Evolutionary conservation across 2,797 vertebrate genomes (phyloP).

Genomic region (Manis pentadactyla): DNA sequence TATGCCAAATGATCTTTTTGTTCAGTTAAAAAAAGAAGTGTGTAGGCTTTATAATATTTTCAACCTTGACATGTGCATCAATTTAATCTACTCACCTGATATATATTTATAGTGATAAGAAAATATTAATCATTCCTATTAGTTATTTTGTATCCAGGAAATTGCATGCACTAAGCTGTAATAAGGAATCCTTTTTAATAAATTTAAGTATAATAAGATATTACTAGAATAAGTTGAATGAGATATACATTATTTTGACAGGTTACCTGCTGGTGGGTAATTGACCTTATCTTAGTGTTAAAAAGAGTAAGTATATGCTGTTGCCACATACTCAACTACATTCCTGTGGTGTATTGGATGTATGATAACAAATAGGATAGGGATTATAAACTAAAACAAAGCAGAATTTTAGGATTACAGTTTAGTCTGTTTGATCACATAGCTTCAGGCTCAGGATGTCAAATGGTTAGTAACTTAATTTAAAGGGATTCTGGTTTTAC

Average conservation of each 20-base stretch:
- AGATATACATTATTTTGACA: background rate
- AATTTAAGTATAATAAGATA: background rate
- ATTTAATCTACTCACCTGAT: background rate
- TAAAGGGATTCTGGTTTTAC: background rate
- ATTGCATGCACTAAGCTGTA: background rate
- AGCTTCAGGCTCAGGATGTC: background rate
- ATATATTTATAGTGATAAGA: background rate
- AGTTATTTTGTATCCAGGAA: background rate
- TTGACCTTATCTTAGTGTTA: background rate
- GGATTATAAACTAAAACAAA: background rate
- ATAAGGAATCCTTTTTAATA: background rate
- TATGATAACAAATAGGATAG: background rate
- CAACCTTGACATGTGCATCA: background rate
- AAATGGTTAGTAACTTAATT: background rate
- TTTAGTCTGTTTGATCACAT: background rate
- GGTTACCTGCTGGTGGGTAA: background rate
- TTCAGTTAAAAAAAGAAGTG: background rate
- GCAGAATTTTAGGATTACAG: background rate
- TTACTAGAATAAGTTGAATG: background rate
- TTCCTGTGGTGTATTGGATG: background rate
- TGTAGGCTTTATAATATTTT: background rate
- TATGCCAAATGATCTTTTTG: background rate
- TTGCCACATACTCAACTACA: background rate
- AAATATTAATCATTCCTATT: background rate
- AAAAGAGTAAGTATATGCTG: background rate